Evolutionary conservation across 2,797 vertebrate genomes (phyloP), one percentile per base, ranked within the genome.

Genomic region (Pseudomugil gertrudae): DNA sequence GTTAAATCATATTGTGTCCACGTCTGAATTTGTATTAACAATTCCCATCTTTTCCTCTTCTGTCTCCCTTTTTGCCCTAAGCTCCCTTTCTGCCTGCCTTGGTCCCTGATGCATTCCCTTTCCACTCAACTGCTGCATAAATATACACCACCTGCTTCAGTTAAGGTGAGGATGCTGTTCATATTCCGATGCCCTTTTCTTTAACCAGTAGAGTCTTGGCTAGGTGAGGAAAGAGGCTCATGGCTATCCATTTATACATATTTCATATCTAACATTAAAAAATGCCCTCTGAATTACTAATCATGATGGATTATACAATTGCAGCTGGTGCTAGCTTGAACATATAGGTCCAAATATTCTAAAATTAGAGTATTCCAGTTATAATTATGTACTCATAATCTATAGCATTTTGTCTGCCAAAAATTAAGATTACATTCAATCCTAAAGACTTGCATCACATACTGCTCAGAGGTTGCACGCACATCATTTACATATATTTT

Each of bases 1-100:
- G 92, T 95, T 92, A 93, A 91, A 95, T 91, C 90, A 86, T 78
- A 95, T 84, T 91, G 92, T 92, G 93, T 92, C 93, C 87, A 78
- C 87, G 89, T 92, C 83, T 90, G 90, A 76, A 78, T 80, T 84
- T 89, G 90, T 91, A 94, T 92, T 93, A 95, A 92, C 90, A 92
- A 89, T 84, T 54, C 40, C 47, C 57, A 56, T 75, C 67, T 45
- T 73, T 63, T 57, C 38, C n/a, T 21, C 63, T 38, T 29, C 35
- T 9, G 40, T 36, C 15, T 47, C 48, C 29, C 29, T 36, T 33
- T 36, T 30, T 79, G 82, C 89, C 67, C 40, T 73, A 35, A 83
- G 80, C 74, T 78, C 77, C 52, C 80, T 84, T 27, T 50, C 67
- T 57, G 55, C 74, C 85, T 66, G 85, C 83, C 86, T 87, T 36